Conservation (phyloP, 2,113 vertebrate species). For the Chaenogobius annularis region DNA sequence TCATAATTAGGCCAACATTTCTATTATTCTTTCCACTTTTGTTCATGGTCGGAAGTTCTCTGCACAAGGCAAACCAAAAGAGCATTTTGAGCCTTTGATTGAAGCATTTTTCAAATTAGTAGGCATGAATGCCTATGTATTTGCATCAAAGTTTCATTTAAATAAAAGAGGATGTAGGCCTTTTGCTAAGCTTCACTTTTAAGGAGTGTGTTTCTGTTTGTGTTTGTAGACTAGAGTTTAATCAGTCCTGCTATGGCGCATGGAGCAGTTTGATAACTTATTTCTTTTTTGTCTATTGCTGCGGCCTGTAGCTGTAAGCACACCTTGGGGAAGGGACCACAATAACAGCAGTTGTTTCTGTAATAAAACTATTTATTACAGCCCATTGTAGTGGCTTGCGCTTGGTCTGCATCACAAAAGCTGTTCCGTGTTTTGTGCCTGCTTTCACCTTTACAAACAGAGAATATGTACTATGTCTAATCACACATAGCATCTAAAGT, state of each 20-base stretch:
- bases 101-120: no score
- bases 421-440: constrained; percentile 78
- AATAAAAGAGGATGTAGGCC: no score
- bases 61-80: no score
- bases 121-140: no score
- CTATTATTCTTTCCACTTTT: no score
- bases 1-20: no score
- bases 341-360: constrained; percentile 66
- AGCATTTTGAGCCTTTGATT: no score
- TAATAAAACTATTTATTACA: constrained; percentile 51
- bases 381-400: constrained; percentile 59
- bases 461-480: constrained; percentile 62
- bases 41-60: no score
- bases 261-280: constrained; percentile 23
- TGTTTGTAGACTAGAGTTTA: not conserved
- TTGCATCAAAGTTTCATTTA: no score
- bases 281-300: constrained; percentile 12
- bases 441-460: constrained; percentile 56
- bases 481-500: constrained; percentile 77
- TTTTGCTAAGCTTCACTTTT: not conserved
- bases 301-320: constrained; percentile 44
- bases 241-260: not conserved
- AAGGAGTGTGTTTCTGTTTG: no score
- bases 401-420: constrained; percentile 66
- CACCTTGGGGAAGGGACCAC: constrained; percentile 54